phyloP scores from a whole-genome alignment of 2,113 vertebrate genomes.

The rat (Rattus norvegicus) region DNA sequence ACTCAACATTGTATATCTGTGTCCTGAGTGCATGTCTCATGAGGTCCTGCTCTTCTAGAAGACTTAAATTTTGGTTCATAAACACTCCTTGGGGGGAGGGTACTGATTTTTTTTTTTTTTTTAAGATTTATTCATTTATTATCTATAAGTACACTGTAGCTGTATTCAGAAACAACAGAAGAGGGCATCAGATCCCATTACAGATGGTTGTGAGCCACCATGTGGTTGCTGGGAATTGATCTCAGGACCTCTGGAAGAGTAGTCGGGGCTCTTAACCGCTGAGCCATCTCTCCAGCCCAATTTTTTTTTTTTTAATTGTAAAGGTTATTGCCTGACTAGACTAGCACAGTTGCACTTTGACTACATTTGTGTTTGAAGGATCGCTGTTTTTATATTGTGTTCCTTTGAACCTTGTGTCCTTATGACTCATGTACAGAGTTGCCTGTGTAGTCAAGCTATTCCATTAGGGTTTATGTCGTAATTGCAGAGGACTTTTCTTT shows the following conservation, averaged over 20 bases:
- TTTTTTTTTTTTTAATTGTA: background rate
- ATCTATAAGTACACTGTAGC: no score
- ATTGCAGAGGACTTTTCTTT: background rate
- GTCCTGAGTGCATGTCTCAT: background rate
- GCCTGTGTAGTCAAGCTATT: background rate
- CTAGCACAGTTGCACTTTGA: background rate
- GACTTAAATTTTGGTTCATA: background rate
- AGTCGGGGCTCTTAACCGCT: no score
- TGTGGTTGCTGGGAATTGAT: no score
- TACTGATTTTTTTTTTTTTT: background rate
- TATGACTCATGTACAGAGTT: constrained; percentile 7
- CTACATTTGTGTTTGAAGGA: background rate
- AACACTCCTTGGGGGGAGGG: background rate
- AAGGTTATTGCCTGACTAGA: background rate
- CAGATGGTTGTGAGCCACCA: no score
- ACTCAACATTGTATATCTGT: background rate
- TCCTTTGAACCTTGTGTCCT: background rate
- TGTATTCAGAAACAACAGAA: no score
- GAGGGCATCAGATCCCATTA: no score
- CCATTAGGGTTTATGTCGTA: constrained; percentile 11
- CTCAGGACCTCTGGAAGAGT: no score
- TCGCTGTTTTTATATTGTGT: constrained; percentile 1
- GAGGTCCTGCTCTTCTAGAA: background rate
- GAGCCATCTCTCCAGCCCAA: no score
- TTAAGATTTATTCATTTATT: no score